phyloP scores from a whole-genome alignment of 2,797 vertebrate species.

The Pteropus rufus region DNA sequence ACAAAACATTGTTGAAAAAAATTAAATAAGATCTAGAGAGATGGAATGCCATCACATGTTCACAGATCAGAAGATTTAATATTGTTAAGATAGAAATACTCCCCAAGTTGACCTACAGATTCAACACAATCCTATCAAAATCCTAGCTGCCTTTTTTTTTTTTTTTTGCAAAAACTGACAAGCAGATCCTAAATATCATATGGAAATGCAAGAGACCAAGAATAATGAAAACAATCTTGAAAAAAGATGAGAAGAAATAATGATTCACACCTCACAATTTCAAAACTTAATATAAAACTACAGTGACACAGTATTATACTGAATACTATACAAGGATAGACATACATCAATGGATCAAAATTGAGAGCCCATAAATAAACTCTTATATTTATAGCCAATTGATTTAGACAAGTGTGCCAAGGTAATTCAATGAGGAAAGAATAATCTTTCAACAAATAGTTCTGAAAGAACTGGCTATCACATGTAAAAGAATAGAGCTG shows the following conservation, averaged over 20 bases:
- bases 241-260: background rate
- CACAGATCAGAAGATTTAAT: background rate
- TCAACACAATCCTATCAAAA: background rate
- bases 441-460: background rate
- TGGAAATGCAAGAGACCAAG: background rate
- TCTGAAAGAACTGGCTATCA: background rate
- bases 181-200: background rate
- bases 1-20: background rate
- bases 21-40: constrained; percentile 5
- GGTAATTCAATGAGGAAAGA: background rate
- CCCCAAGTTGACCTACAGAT: background rate
- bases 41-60: background rate
- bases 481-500: background rate
- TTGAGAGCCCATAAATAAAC: background rate
- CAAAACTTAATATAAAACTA: background rate
- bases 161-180: background rate
- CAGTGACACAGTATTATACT: background rate
- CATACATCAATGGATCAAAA: background rate
- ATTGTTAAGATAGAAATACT: background rate
- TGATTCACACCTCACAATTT: background rate
- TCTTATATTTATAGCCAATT: background rate
- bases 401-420: background rate
- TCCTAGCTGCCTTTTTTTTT: background rate
- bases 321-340: background rate
- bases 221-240: background rate